Evolutionary conservation across 2,888 invertebrate species (phyloP).

Genomic region (Lepidocyrtoides sp.): DNA sequence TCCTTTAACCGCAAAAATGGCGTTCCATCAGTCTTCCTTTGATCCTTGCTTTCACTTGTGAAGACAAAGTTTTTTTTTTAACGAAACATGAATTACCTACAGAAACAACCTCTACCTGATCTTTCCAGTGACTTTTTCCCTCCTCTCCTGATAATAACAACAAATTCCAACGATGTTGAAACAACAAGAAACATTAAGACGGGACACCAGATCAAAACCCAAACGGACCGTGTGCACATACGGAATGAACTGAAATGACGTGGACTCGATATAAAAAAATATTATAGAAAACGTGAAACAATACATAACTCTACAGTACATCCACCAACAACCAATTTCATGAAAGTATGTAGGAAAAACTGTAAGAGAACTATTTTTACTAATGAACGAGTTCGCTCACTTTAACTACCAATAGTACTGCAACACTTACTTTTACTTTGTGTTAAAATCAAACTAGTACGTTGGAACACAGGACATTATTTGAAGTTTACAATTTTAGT

Average conservation of each 20-base stretch:
- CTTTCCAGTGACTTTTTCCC: slow-evolving; percentile 74
- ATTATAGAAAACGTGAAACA: slow-evolving; percentile 70
- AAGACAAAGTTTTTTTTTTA: slow-evolving; percentile 65
- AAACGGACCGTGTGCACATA: slow-evolving; percentile 80
- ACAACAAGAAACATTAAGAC: slow-evolving; percentile 81
- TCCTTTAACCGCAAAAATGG: slow-evolving; percentile 69
- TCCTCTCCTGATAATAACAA: slow-evolving; percentile 71
- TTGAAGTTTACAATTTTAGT: slow-evolving; percentile 38
- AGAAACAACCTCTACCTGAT: slow-evolving; percentile 63
- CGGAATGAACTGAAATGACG: slow-evolving; percentile 81
- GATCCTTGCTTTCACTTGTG: slow-evolving; percentile 73
- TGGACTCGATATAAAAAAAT: slow-evolving; percentile 73
- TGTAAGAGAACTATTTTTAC: slow-evolving; percentile 72
- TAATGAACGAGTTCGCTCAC: slow-evolving; percentile 73
- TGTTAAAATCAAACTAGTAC: slow-evolving; percentile 32
- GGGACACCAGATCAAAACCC: slow-evolving; percentile 79
- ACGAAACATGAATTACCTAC: slow-evolving; percentile 28
- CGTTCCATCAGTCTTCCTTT: slow-evolving; percentile 78
- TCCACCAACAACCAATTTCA: slow-evolving; percentile 70
- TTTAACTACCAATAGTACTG: not conserved
- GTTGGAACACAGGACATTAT: slow-evolving; percentile 59
- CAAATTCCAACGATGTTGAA: slow-evolving; percentile 76
- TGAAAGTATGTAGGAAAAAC: slow-evolving; percentile 63
- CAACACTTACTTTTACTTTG: not conserved
- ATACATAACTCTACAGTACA: slow-evolving; percentile 65